phyloP scores from a whole-genome alignment of 2,797 vertebrate genomes.

The Gadopsis marmoratus region DNA sequence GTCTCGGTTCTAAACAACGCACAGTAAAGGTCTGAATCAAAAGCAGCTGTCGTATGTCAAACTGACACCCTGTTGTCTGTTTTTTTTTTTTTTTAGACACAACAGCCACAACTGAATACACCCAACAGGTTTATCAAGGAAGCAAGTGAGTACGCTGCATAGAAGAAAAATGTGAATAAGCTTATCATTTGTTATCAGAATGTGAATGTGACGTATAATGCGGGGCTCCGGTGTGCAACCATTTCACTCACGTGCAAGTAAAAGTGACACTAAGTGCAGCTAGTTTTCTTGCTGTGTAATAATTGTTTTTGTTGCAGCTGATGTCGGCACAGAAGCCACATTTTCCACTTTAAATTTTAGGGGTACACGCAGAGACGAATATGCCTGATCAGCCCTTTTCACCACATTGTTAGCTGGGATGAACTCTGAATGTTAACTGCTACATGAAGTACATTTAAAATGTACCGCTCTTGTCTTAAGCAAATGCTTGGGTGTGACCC shows the following conservation, averaged over 20 bases:
- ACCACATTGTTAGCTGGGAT: not conserved
- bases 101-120: constrained; percentile 91
- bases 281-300: not conserved
- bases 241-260: not conserved
- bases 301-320: no score
- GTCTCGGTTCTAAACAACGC: rapidly evolving
- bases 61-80: constrained; percentile 23
- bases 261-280: not conserved
- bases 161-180: no score
- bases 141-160: constrained; percentile 87
- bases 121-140: constrained; percentile 95
- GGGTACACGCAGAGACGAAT: not conserved
- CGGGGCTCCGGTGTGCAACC: not conserved
- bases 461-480: not conserved
- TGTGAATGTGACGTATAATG: not conserved
- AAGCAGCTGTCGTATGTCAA: not conserved
- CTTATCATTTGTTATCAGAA: not conserved
- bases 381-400: not conserved
- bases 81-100: constrained; percentile 88
- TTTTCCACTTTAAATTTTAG: not conserved
- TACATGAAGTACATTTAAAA: not conserved
- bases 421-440: not conserved
- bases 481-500: not conserved
- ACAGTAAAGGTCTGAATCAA: not conserved
- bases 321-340: not conserved